Percentiles rank a stretch among this genome's conserved stretches.
phyloP scores from a whole-genome alignment of 2,888 invertebrate species.

The Thera britannica region DNA sequence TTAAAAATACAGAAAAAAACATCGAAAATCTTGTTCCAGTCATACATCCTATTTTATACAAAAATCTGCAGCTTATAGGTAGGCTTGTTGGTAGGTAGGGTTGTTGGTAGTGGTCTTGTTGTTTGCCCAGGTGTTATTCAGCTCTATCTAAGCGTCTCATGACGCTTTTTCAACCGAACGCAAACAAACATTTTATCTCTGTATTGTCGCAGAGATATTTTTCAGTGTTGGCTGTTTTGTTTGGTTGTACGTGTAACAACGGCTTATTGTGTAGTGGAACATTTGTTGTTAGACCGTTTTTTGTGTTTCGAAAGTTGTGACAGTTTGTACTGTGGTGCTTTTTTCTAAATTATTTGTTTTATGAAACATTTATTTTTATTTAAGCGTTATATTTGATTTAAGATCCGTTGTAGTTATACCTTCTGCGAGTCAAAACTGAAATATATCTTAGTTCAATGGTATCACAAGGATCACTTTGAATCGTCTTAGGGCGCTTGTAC shows the following conservation, averaged over 20 bases:
- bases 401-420: too few relatives aligned
- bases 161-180: conserved; percentile 2
- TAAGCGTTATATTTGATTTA: neutral
- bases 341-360: neutral
- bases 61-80: neutral
- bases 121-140: neutral
- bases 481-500: too few relatives aligned
- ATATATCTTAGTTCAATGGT: too few relatives aligned
- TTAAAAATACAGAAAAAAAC: too few relatives aligned
- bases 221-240: conserved; percentile 35
- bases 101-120: neutral
- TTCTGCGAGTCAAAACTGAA: too few relatives aligned
- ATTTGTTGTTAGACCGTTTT: conserved; percentile 29
- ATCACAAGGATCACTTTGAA: too few relatives aligned
- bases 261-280: conserved; percentile 34
- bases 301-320: conserved; percentile 27
- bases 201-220: conserved; percentile 37
- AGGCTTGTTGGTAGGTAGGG: neutral
- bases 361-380: too few relatives aligned
- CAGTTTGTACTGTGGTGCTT: conserved; percentile 14
- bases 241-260: conserved; percentile 23
- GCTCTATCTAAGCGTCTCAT: neutral
- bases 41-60: too few relatives aligned
- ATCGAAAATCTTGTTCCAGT: too few relatives aligned
- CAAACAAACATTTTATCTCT: conserved; percentile 22